Conservation (phyloP, 2,113 vertebrate genomes). For the Laticauda colubrina region DNA sequence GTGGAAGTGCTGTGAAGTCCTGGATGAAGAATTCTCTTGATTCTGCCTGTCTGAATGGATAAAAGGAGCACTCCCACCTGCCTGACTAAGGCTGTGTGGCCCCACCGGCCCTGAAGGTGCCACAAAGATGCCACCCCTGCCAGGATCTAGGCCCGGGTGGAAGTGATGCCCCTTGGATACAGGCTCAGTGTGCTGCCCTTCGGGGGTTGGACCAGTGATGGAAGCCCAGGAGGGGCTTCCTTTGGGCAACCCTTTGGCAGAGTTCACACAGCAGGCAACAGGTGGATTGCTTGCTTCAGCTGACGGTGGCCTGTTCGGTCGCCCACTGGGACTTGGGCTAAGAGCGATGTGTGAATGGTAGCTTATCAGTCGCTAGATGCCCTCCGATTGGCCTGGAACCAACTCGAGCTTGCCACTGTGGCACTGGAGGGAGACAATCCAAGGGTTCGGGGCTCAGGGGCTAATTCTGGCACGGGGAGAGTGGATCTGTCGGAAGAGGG, state of each 20-base stretch:
- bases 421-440: not conserved
- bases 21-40: not conserved
- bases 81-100: not conserved
- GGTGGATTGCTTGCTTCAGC: not conserved
- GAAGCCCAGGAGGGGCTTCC: no score
- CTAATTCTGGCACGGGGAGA: not conserved
- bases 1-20: not conserved
- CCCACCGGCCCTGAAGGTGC: not conserved
- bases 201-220: no score
- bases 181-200: not conserved
- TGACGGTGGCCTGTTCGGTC: not conserved
- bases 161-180: not conserved
- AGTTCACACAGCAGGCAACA: not conserved
- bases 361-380: not conserved
- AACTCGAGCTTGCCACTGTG: not conserved
- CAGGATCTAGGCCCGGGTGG: not conserved
- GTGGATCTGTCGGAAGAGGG: not conserved
- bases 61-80: not conserved
- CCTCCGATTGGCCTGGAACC: not conserved
- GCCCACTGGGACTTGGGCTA: not conserved
- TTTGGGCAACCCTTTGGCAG: not conserved
- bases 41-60: not conserved
- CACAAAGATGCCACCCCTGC: not conserved
- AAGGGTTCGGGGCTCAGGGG: no score
- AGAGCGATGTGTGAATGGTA: not conserved